Percentiles rank a stretch among this genome's conserved stretches.
Conservation (phyloP, 2,797 vertebrate genomes). For the Halcyon chelicuti region DNA sequence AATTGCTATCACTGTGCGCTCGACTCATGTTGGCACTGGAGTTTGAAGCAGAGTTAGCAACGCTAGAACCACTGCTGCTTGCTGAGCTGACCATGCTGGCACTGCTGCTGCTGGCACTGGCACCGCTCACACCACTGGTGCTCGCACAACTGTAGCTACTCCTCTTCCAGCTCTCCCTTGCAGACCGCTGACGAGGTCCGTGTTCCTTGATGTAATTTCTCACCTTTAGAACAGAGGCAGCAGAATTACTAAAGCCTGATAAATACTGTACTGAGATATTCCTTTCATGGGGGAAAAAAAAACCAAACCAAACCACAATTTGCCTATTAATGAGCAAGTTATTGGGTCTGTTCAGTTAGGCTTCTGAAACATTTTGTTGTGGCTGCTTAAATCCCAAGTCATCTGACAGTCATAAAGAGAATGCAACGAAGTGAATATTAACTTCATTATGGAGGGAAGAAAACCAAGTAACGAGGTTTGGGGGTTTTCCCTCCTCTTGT, state of each 20-base stretch:
- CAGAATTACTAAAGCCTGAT: not conserved
- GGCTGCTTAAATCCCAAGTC: not conserved
- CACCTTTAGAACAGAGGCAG: conserved; percentile 81
- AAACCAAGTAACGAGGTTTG: not conserved
- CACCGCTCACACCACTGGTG: conserved; percentile 89
- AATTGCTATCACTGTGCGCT: conserved; percentile 96
- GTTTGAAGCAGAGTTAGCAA: conserved; percentile 87
- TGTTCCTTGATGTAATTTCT: conserved; percentile 97
- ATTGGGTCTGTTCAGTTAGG: not conserved
- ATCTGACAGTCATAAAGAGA: not conserved
- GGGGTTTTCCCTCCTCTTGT: not conserved
- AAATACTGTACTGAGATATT: not conserved
- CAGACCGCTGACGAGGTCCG: conserved; percentile 88
- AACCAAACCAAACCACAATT: not conserved
- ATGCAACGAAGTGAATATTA: not conserved
- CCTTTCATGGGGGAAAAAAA: not conserved
- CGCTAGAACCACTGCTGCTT: conserved; percentile 89
- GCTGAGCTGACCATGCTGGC: conserved; percentile 97
- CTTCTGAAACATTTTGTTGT: not conserved
- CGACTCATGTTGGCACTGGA: conserved; percentile 94
- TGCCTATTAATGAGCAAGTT: not conserved
- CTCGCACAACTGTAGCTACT: conserved; percentile 92
- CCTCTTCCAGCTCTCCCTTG: conserved; percentile 93
- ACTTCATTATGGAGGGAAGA: not conserved
- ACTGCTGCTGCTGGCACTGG: conserved; percentile 89